Evolutionary conservation across 1,140 invertebrate genomes (phyloP), one percentile per base, ranked within the genome.

Genomic region (Bombyx mori): DNA sequence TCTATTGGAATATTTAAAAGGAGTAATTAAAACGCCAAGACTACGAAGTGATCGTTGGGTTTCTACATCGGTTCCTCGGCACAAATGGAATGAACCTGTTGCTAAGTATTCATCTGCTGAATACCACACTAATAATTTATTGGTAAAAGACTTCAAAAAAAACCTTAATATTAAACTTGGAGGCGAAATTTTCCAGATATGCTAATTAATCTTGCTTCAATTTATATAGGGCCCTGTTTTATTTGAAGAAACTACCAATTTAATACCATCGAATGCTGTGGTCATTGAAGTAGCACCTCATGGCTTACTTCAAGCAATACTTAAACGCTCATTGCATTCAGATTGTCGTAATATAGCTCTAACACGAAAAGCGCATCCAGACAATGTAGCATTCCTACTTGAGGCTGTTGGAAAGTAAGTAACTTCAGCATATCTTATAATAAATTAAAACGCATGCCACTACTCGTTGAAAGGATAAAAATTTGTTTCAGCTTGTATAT

Each of bases 81-180:
- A 18, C 12, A 18, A 18, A 18, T 97, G 95, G 96, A 86, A 91
- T 9, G 86, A 90, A 2, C 78, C 91, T 0, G 65, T 89, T 1
- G 91, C 92, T 1, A 88, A 91, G 60, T 79, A 90, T 26, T 96
- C 92, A 1, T 97, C 95, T 0, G 92, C 96, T 18, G 12, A 18
- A 18, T 18, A 98, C 73, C 94, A 96, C 71, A 96, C 95, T 0
- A 97, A 98, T 74, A 98, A 98, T 81, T 87, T 97, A 7, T 79
- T 96, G 44, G 66, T 68, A 57, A 63, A 56, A 42, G 42, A 35
- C 44, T 59, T 10, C 42, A 12, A 9, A 44, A 54, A 35, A 52
- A 26, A 48, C 4, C 3, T n/a, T 55, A 18, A 18, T 18, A 18
- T 18, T 18, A 18, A 18, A 18, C 12, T 18, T 18, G 12, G 12